These are phyloP conservation scores for Hydropotes inermis DNA, from an alignment of 2,113 vertebrate genomes.

Conservation along the genomic window DNA sequence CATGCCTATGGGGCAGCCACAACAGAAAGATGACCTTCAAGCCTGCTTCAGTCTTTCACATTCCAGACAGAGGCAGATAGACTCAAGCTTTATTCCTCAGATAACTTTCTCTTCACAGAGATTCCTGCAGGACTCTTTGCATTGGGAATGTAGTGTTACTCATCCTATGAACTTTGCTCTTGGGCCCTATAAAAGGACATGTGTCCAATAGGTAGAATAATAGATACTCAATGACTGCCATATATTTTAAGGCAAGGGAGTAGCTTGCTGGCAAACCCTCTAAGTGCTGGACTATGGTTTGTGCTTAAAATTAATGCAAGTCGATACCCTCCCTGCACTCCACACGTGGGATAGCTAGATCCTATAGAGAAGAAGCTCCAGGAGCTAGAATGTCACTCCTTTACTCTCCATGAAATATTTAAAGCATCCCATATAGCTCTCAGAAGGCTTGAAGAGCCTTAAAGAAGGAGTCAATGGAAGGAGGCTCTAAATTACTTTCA, in stretches of 20 bases:
- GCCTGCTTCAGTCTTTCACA: neutral
- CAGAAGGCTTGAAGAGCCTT: neutral
- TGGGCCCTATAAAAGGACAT: constrained; percentile 16
- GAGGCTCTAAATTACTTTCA: constrained; percentile 15
- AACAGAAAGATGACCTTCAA: neutral
- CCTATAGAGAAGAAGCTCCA: neutral
- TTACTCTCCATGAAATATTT: neutral
- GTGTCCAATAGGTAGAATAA: neutral
- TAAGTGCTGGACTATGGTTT: neutral
- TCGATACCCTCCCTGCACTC: neutral
- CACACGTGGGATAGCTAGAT: neutral
- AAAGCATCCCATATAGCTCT: neutral
- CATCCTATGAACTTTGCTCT: constrained; percentile 43
- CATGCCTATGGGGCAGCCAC: too few species aligned
- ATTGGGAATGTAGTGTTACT: neutral
- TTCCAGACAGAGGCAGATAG: neutral
- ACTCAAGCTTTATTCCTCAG: neutral
- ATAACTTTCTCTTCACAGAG: neutral
- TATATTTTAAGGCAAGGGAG: constrained; percentile 12
- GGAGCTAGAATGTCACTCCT: neutral
- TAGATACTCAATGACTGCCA: constrained; percentile 32
- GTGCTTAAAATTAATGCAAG: neutral
- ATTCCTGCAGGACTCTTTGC: neutral
- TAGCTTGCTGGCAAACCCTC: neutral
- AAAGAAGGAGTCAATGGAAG: neutral